phyloP scores from a whole-genome alignment of 2,113 vertebrate genomes.

The Ibidorhyncha struthersii region DNA sequence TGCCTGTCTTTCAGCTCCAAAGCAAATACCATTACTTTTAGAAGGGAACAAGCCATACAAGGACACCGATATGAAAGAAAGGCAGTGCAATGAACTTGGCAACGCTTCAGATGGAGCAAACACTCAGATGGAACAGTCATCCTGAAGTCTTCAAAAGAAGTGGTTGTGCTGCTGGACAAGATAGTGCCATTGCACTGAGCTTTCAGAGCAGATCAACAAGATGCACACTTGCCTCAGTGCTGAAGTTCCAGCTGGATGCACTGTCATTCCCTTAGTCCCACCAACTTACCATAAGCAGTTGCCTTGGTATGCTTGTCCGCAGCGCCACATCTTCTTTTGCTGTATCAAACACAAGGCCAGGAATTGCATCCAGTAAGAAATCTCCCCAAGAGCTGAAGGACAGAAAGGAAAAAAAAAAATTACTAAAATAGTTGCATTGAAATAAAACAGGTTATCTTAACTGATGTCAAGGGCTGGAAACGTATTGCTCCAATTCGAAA shows the following conservation, averaged over 20 bases:
- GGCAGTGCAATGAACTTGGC: background rate
- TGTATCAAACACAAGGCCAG: conserved; percentile 81
- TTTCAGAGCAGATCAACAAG: background rate
- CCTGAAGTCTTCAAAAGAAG: background rate
- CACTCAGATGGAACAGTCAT: background rate
- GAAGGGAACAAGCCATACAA: background rate
- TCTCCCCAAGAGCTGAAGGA: conserved; percentile 88
- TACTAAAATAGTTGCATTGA: background rate
- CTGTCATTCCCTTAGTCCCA: background rate
- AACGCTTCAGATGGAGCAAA: background rate
- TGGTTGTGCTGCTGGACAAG: background rate
- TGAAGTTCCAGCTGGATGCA: background rate
- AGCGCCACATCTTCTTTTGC: conserved; percentile 77
- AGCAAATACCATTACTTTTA: background rate
- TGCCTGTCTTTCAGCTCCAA: background rate
- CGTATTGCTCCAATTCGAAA: background rate
- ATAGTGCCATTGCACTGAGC: background rate
- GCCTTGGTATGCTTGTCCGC: conserved; percentile 80
- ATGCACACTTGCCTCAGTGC: background rate
- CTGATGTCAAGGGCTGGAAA: background rate
- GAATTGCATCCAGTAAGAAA: conserved; percentile 84
- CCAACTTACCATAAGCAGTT: conserved; percentile 80
- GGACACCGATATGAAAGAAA: background rate
- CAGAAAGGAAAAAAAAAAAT: background rate
- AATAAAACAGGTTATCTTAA: background rate